phyloP scores from a whole-genome alignment of 2,888 invertebrate genomes.

The Steromphala cineraria region DNA sequence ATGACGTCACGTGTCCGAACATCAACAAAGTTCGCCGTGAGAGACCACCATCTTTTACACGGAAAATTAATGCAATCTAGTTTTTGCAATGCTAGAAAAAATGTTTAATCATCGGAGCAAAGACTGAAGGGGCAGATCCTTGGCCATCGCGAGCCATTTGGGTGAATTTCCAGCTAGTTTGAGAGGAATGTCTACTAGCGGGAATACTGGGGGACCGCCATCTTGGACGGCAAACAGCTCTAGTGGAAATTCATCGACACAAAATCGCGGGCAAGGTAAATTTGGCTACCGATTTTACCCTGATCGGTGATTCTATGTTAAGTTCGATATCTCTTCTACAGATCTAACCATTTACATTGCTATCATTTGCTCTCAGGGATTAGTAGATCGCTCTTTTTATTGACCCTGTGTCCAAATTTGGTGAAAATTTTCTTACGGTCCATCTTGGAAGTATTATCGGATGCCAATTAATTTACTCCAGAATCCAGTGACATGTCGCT shows the following conservation, averaged over 20 bases:
- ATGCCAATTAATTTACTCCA: conserved; percentile 13
- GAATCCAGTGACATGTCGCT: neutral
- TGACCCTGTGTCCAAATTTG: neutral
- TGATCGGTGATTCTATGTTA: neutral
- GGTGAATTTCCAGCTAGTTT: conserved; percentile 24
- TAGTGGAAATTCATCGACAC: conserved; percentile 29
- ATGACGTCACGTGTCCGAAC: conserved; percentile 66
- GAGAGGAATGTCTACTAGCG: conserved; percentile 53
- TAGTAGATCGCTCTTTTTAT: neutral
- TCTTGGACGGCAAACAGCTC: conserved; percentile 52
- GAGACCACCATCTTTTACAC: conserved; percentile 34
- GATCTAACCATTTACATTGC: neutral
- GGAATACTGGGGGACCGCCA: conserved; percentile 60
- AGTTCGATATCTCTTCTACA: neutral
- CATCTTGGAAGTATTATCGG: neutral
- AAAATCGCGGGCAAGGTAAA: conserved; percentile 33
- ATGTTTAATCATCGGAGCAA: conserved; percentile 2
- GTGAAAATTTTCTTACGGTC: conserved; percentile 9
- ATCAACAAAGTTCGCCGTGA: conserved; percentile 62
- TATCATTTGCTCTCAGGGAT: neutral
- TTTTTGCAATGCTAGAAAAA: conserved; percentile 19
- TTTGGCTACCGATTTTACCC: neutral
- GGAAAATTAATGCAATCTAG: conserved; percentile 1
- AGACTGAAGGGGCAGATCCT: conserved; percentile 1
- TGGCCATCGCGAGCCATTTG: conserved; percentile 2